phyloP scores from a whole-genome alignment of 2,888 invertebrate species.

The Sarcophaga caerulescens region DNA sequence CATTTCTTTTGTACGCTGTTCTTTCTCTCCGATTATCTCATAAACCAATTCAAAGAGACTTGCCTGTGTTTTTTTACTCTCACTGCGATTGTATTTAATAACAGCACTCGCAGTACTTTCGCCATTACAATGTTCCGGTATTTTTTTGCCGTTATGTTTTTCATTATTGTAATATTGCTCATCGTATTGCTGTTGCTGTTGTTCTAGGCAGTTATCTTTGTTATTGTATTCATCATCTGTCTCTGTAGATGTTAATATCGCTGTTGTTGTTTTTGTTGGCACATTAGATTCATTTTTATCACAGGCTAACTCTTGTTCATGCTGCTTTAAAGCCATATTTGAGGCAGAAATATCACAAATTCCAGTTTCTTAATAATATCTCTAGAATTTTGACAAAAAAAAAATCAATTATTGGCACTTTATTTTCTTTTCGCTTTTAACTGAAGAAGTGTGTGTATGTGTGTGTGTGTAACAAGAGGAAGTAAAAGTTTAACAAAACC shows the following conservation, averaged over 20 bases:
- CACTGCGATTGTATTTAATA: conserved; percentile 60
- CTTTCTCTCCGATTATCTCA: conserved; percentile 66
- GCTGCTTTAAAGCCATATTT: conserved; percentile 54
- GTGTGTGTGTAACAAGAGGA: background rate
- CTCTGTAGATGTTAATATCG: conserved; percentile 13
- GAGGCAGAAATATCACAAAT: conserved; percentile 23
- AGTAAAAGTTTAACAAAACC: background rate
- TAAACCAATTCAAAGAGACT: conserved; percentile 66
- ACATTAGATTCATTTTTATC: conserved; percentile 53
- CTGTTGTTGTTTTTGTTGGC: conserved; percentile 30
- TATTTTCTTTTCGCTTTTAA: background rate
- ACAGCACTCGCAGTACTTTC: conserved; percentile 26
- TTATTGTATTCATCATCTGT: conserved; percentile 30
- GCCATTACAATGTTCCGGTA: conserved; percentile 35
- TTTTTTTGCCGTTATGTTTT: conserved; percentile 24
- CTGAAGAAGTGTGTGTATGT: no score
- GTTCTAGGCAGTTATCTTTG: conserved; percentile 26
- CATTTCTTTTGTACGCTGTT: conserved; percentile 69
- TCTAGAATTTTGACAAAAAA: conserved; percentile 19
- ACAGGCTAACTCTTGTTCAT: conserved; percentile 19
- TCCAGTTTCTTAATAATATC: conserved; percentile 3
- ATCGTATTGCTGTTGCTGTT: conserved; percentile 17
- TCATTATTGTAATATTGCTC: conserved; percentile 43
- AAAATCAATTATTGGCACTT: background rate
- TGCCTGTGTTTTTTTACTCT: conserved; percentile 58